Evolutionary conservation across 2,888 invertebrate genomes (phyloP), one percentile per base, ranked within the genome.

Genomic region (Sphaerophoria rueppellii): DNA sequence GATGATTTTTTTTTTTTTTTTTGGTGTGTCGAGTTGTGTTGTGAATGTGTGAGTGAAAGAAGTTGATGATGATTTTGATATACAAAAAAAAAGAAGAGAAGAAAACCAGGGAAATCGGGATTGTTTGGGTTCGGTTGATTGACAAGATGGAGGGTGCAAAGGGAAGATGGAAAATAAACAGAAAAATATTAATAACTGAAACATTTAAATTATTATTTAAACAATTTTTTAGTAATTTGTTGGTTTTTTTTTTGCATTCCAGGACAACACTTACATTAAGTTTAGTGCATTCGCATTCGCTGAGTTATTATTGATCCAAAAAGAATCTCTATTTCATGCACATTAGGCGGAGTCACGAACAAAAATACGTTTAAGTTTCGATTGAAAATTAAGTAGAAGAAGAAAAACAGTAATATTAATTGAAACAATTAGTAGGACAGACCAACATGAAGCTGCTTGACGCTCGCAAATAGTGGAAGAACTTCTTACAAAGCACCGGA

Each of bases 1-100:
- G 89, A 88, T 90, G 79, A 89, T 88, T 88, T 88, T 40, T 87
- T 75, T 70, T 70, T 43, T 54, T 73, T 79, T 79, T 72, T 58
- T 61, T 72, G 50, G 40, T 72, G 58, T 37, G 54, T 65, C 14
- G 50, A n/a, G 34, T 52, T 16, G 12, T 54, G 16, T 72, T 40
- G 65, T 60, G 55, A 24, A 2, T 69, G 48, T 54, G 46, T 40
- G 11, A 52, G 50, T 35, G 65, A 16, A 61, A 11, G 32, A 32
- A 50, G 50, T 46, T 54, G 40, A 46, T 43, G 50, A 35, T 32
- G 61, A 57, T 54, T 35, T 35, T 37, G 35, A 34, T n/a, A 63
- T 16, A 40, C 40, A 40, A 40, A 40, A 43, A 11, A 46, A 14
- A 32, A n/a, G n/a, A 24, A 24, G 24, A 24, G 24, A 24, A 24